These are phyloP conservation scores for Ovis aries DNA, from an alignment of 2,113 vertebrate genomes.

Conservation along the genomic window ARS-UI_Ramb_v3.0 NC_056055.1:126746501-126747000, in stretches of 20 bases:
- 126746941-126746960: neutral
- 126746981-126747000: neutral
- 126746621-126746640: neutral
- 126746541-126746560: neutral
- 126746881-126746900: neutral
- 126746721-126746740: neutral
- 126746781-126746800: neutral
- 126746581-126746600: neutral
- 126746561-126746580: neutral
- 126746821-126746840: neutral
- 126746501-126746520: neutral
- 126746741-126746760: neutral
- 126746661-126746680: neutral
- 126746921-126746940: neutral
- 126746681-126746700: neutral
- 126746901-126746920: neutral
- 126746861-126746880: neutral
- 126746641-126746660: neutral
- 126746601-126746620: neutral
- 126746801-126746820: neutral
- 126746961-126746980: neutral
- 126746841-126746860: accelerated
- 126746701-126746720: neutral
- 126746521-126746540: neutral
- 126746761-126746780: neutral